Base-by-base conservation (phyloP, 2,888 invertebrate genomes). In the Rhagophthalmus giganteus region DNA sequence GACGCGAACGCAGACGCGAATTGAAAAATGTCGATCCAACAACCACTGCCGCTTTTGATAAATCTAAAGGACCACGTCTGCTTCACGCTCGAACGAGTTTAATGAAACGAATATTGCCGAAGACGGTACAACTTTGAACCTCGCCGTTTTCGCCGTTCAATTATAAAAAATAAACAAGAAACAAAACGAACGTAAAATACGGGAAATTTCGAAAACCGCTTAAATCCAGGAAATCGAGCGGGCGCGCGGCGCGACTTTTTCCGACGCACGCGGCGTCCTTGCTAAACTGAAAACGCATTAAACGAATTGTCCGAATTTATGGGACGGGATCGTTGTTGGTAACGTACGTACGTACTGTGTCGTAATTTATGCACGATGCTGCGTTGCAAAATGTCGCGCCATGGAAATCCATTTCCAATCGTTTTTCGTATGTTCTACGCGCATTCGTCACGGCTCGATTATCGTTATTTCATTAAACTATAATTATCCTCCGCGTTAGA, bases 271-370 rank as follows among this genome's bases (percentile, higher is more conserved):
- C 54, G 50, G 50, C 57, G n/a, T n/a, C n/a, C n/a, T n/a, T n/a
- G 55, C 55, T 59, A 62, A 61, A 63, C 62, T 57, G 65, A 65
- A 64, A 65, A 64, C 62, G 59, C 63, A 65, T 64, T 65, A 63
- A 62, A 56, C 56, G 61, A 61, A 63, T n/a, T 62, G 57, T 49
- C 58, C 44, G 45, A 58, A 61, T 61, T 61, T 61, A 59, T 55
- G 61, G 56, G 42, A 33, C 48, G 38, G 47, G 54, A 46, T 25
- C 49, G 33, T 26, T 26, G 11, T n/a, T n/a, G n/a, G 33, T 13
- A 8, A 2, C 15, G 15, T 15, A 13, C 14, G n/a, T 9, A 34
- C 32, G 13, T 14, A 33, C 14, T 33, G 20, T 24, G 20, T 7
- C 9, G 34, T 16, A 34, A 34, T 24, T 32, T 34, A 24, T 24